A percentile compares a stretch with the other conserved stretches of the same genome.
Evolutionary conservation across 2,888 invertebrate genomes (phyloP).

Genomic region (Neoitamus cyanurus): DNA sequence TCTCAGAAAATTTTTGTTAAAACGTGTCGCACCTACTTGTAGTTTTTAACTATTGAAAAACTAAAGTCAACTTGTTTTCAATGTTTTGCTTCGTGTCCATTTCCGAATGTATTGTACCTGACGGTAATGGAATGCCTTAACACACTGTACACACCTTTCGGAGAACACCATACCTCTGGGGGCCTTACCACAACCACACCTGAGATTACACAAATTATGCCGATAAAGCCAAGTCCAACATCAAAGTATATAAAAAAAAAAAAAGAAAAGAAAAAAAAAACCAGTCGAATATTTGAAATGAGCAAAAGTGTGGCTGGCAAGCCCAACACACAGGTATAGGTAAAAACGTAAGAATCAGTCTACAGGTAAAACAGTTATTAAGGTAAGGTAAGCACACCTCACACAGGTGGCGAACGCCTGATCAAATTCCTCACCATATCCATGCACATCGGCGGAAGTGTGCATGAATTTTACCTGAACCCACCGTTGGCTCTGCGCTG

Average conservation of each 20-base stretch:
- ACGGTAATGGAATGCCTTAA: not conserved
- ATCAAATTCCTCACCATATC: not conserved
- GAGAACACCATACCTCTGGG: not conserved
- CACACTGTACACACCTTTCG: not conserved
- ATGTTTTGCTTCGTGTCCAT: constrained; percentile 25
- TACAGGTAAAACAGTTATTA: not conserved
- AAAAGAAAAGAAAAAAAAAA: too few relatives aligned
- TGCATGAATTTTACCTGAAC: not conserved
- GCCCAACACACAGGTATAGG: not conserved
- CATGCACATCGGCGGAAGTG: not conserved
- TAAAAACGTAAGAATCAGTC: not conserved
- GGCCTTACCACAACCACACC: not conserved
- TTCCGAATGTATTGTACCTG: not conserved
- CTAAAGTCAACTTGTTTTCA: constrained; percentile 22
- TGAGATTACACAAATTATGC: not conserved
- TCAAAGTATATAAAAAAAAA: too few relatives aligned
- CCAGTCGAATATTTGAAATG: too few relatives aligned
- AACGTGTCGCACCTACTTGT: constrained; percentile 27
- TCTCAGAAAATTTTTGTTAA: constrained; percentile 6
- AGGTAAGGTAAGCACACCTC: not conserved
- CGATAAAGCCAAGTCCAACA: too few relatives aligned
- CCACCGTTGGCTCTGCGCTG: not conserved
- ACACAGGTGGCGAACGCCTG: not conserved
- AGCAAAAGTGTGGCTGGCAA: too few relatives aligned
- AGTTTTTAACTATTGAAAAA: constrained; percentile 13